These are phyloP conservation scores for Brienomyrus brachyistius DNA, from an alignment of 2,113 vertebrate species.

Conservation along the genomic window DNA sequence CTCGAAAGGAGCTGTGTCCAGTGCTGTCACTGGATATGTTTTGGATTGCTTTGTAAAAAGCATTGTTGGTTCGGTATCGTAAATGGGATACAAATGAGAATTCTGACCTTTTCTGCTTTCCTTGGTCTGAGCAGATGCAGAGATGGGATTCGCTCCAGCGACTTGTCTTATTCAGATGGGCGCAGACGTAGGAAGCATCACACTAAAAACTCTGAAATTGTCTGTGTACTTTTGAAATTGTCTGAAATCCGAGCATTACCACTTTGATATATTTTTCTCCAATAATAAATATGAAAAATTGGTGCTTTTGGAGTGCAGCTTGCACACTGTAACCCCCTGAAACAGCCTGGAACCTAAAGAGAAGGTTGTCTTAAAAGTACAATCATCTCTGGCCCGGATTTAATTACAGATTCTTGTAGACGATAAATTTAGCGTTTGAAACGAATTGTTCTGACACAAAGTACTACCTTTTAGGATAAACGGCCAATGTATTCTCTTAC, in stretches of 20 bases:
- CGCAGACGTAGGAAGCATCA: neutral
- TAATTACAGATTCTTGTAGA: neutral
- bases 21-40: slow-evolving; percentile 28
- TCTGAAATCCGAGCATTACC: neutral
- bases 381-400: neutral
- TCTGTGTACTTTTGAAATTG: neutral
- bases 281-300: slow-evolving; percentile 5
- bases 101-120: neutral
- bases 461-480: neutral
- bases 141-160: slow-evolving; percentile 3
- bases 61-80: slow-evolving; percentile 21
- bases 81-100: slow-evolving; percentile 19
- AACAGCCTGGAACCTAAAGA: slow-evolving; percentile 4
- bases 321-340: neutral
- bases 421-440: neutral
- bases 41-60: slow-evolving; percentile 34
- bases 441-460: neutral
- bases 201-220: slow-evolving; percentile 8
- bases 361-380: neutral
- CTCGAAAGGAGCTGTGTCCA: slow-evolving; percentile 22
- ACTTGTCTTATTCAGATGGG: neutral
- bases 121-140: neutral
- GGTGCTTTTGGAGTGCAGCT: neutral
- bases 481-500: neutral
- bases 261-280: neutral